Evolutionary conservation across 2,113 vertebrate genomes (phyloP).

Genomic region (Gambusia holbrooki): DNA sequence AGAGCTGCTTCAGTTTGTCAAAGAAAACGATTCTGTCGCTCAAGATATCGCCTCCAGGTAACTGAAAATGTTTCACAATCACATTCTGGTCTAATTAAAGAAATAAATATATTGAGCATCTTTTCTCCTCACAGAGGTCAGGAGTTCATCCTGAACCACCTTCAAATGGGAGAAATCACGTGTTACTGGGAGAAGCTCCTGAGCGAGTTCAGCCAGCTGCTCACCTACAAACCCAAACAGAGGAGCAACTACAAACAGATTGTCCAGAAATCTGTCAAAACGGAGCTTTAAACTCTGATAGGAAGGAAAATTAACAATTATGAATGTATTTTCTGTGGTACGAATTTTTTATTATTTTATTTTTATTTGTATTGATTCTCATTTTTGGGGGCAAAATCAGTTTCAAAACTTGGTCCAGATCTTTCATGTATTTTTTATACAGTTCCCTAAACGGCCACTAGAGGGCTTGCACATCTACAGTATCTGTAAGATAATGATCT

Average conservation of each 20-base stretch:
- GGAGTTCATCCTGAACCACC: slow-evolving; percentile 88
- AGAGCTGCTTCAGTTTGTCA: slow-evolving; percentile 90
- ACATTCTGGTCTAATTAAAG: too few relatives aligned
- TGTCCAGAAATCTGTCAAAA: slow-evolving; percentile 74
- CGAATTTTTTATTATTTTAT: background rate
- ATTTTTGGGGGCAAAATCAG: background rate
- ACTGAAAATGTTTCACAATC: background rate
- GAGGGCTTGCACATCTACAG: background rate
- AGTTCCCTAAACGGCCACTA: background rate
- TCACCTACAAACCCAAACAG: slow-evolving; percentile 87
- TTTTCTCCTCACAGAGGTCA: slow-evolving; percentile 82
- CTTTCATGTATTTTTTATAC: background rate
- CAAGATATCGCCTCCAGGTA: slow-evolving; percentile 90
- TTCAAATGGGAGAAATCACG: slow-evolving; percentile 90
- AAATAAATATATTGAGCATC: too few relatives aligned
- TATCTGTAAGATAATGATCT: too few relatives aligned
- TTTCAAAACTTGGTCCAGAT: too few relatives aligned
- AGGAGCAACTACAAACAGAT: slow-evolving; percentile 84
- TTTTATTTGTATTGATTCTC: background rate
- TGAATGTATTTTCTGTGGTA: slow-evolving; percentile 25
- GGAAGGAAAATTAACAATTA: background rate
- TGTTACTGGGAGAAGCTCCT: slow-evolving; percentile 95
- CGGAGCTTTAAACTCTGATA: slow-evolving; percentile 82
- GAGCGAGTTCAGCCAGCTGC: slow-evolving; percentile 83
- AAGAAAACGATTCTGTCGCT: slow-evolving; percentile 90